Conservation (phyloP, 2,797 vertebrate species). For the Ambastaia sidthimunki region DNA sequence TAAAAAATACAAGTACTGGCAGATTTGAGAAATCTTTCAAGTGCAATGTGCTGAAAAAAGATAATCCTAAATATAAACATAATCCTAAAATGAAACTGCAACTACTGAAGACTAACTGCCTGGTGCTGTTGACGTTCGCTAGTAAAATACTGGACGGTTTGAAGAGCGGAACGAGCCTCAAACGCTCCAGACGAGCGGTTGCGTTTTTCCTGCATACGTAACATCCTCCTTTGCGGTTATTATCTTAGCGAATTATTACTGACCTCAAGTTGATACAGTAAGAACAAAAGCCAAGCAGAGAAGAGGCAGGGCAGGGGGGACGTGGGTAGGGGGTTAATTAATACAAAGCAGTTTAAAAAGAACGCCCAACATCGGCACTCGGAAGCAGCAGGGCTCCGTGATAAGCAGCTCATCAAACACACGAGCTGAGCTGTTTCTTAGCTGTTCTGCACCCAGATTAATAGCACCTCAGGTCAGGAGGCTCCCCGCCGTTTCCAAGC, state of each 20-base stretch:
- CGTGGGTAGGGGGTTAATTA: slow-evolving; percentile 64
- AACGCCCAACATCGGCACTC: slow-evolving; percentile 62
- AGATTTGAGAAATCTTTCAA: slow-evolving; percentile 34
- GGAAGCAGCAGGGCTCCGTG: slow-evolving; percentile 66
- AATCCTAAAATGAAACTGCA: slow-evolving; percentile 40
- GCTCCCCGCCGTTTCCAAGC: slow-evolving; percentile 67
- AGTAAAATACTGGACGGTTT: neutral
- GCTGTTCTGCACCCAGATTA: slow-evolving; percentile 66
- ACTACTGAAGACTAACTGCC: slow-evolving; percentile 26
- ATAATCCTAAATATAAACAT: too few species aligned
- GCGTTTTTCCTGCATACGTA: neutral
- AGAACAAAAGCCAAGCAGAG: slow-evolving; percentile 49
- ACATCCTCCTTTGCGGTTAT: neutral
- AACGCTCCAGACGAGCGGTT: neutral
- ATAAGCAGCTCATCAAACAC: slow-evolving; percentile 71
- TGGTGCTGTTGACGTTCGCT: neutral
- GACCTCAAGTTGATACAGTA: slow-evolving; percentile 22
- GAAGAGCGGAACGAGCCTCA: neutral
- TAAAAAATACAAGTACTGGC: slow-evolving; percentile 42
- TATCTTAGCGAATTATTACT: neutral
- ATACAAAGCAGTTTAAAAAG: slow-evolving; percentile 70
- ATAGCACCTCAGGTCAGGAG: slow-evolving; percentile 67
- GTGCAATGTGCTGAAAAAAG: slow-evolving; percentile 31
- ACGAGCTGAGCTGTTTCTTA: slow-evolving; percentile 58
- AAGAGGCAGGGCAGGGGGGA: slow-evolving; percentile 50